These are phyloP conservation scores for Entelurus aequoreus DNA, from an alignment of 2,113 vertebrate genomes.

Conservation along the genomic window DNA sequence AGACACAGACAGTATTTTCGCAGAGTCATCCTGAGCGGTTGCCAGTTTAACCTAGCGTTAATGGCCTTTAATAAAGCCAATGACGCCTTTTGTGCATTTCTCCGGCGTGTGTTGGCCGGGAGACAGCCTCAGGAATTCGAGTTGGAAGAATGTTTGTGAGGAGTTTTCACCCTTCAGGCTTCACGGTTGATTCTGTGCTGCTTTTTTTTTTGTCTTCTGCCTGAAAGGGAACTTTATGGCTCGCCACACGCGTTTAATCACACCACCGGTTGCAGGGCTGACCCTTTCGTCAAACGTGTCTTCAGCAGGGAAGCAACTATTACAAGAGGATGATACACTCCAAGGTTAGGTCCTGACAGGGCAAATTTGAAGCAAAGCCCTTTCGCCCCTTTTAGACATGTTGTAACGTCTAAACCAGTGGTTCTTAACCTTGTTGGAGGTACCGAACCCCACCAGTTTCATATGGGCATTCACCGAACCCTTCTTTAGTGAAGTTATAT, in stretches of 20 bases:
- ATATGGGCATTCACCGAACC: too few species aligned
- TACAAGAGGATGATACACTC: slow-evolving; percentile 36
- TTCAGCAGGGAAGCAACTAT: slow-evolving; percentile 18
- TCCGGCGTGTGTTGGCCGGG: slow-evolving; percentile 41
- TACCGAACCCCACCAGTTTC: too few species aligned
- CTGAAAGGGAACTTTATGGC: slow-evolving; percentile 13
- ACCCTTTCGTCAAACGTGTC: slow-evolving; percentile 9
- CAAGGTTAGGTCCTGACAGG: slow-evolving; percentile 19
- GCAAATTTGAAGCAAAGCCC: slow-evolving; percentile 23
- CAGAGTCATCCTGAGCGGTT: slow-evolving; percentile 23
- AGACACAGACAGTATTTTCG: slow-evolving; percentile 15
- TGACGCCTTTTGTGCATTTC: slow-evolving; percentile 22
- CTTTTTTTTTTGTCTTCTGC: slow-evolving; percentile 3
- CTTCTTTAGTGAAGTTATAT: too few species aligned
- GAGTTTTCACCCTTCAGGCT: background rate
- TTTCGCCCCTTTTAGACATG: slow-evolving; percentile 28
- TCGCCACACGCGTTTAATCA: slow-evolving; percentile 12
- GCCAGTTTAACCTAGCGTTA: slow-evolving; percentile 30
- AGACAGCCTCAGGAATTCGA: slow-evolving; percentile 47
- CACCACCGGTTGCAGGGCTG: slow-evolving; percentile 23
- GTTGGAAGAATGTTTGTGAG: slow-evolving; percentile 10
- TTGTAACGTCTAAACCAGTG: slow-evolving; percentile 11
- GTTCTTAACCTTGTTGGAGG: too few species aligned
- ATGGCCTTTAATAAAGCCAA: slow-evolving; percentile 38
- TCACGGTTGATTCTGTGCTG: background rate